Evolutionary conservation across 1,140 invertebrate genomes (phyloP).

Genomic region (Pentalonia nigronervosa): DNA sequence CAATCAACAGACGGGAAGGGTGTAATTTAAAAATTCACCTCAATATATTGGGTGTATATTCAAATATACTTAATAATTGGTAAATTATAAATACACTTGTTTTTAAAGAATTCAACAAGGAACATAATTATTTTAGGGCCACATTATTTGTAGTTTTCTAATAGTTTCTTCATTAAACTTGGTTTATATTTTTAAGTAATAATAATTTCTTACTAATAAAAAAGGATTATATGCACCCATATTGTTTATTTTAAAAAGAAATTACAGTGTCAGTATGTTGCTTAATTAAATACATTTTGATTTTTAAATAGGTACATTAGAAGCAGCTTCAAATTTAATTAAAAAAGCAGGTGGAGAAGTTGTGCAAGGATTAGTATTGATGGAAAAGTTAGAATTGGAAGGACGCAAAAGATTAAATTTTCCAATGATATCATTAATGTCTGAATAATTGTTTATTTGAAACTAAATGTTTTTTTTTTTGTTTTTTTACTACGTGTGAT

Average conservation of each 20-base stretch:
- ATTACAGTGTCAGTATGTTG: not conserved
- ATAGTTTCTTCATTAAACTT: not conserved
- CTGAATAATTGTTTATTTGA: constrained; percentile 64
- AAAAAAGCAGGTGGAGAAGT: constrained; percentile 72
- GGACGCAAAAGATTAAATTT: constrained; percentile 73
- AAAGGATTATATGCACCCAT: not conserved
- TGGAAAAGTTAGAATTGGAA: constrained; percentile 79
- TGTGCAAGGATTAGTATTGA: constrained; percentile 78
- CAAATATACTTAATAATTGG: too few relatives aligned
- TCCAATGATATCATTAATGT: constrained; percentile 75
- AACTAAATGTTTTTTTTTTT: not conserved
- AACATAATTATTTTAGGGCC: not conserved
- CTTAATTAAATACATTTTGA: constrained; percentile 26
- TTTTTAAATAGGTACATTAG: constrained; percentile 72
- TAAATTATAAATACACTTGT: not conserved
- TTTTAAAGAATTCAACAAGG: not conserved
- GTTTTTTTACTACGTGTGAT: not conserved
- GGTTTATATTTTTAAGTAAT: too few relatives aligned
- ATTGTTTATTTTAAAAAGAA: not conserved
- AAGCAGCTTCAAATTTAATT: constrained; percentile 78
- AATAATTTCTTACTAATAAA: too few relatives aligned
- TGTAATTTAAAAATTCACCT: too few relatives aligned
- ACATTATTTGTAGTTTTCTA: not conserved
- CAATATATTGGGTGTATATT: too few relatives aligned
- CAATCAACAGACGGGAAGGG: too few relatives aligned